Conservation (phyloP, 1,140 invertebrate species). For the Augochlora pura region DNA sequence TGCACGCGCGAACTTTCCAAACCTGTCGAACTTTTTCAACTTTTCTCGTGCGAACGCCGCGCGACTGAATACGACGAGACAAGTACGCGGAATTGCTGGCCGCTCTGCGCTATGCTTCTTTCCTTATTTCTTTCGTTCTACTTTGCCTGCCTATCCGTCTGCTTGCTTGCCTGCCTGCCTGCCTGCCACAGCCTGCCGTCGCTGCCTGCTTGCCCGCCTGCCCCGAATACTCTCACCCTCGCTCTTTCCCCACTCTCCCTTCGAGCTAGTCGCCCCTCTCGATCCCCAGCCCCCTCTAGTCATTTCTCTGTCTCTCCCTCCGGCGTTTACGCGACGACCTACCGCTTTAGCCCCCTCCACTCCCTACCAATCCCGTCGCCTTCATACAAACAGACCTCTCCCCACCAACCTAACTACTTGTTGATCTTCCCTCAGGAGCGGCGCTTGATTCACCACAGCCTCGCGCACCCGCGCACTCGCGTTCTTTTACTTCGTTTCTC, state of each 20-base stretch:
- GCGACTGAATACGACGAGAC: slow-evolving; percentile 50
- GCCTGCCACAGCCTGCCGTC: not conserved
- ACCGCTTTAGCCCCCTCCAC: slow-evolving; percentile 19
- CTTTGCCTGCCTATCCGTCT: not conserved
- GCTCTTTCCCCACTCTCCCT: too few relatives aligned
- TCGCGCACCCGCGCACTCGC: not conserved
- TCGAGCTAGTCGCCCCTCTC: not conserved
- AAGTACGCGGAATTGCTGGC: slow-evolving; percentile 36
- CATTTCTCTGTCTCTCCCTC: not conserved
- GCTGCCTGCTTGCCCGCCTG: slow-evolving; percentile 6
- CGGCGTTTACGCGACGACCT: not conserved
- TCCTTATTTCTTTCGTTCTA: slow-evolving; percentile 17
- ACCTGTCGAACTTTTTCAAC: not conserved
- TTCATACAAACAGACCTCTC: slow-evolving; percentile 60
- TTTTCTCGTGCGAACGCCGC: too few relatives aligned
- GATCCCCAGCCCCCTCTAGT: not conserved
- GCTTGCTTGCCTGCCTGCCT: not conserved
- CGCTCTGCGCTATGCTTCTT: slow-evolving; percentile 31
- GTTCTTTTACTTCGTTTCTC: not conserved
- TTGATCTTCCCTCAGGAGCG: slow-evolving; percentile 66
- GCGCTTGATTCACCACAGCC: not conserved
- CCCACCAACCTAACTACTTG: slow-evolving; percentile 66
- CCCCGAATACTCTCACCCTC: slow-evolving; percentile 32
- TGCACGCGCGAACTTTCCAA: slow-evolving; percentile 11
- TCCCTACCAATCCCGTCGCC: slow-evolving; percentile 32